These are phyloP conservation scores for Drosophila lutescens DNA, from an alignment of 2,888 invertebrate species.

Conservation along the genomic window DNA sequence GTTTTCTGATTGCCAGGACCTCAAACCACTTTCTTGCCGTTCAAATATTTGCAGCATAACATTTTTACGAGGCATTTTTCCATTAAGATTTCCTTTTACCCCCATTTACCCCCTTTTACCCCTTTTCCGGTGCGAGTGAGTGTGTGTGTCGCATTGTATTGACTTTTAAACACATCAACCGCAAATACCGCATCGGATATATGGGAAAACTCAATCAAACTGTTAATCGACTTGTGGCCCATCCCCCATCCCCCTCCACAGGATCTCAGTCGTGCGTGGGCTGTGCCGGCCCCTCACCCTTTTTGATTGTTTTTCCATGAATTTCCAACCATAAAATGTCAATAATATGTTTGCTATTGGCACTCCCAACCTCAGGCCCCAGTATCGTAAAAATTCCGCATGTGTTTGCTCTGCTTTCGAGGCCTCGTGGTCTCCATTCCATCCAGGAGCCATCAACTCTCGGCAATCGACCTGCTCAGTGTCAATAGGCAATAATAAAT, in stretches of 20 bases:
- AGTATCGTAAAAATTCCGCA: slow-evolving; percentile 17
- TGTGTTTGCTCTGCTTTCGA: slow-evolving; percentile 34
- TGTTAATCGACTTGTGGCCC: slow-evolving; percentile 68
- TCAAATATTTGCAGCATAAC: slow-evolving; percentile 48
- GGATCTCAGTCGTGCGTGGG: slow-evolving; percentile 35
- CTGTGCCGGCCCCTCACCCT: slow-evolving; percentile 43
- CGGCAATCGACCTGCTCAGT: slow-evolving; percentile 50
- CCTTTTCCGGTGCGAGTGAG: slow-evolving; percentile 4
- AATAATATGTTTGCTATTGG: slow-evolving; percentile 71
- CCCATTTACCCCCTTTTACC: slow-evolving; percentile 1
- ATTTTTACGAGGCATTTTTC: slow-evolving; percentile 64
- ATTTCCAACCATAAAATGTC: slow-evolving; percentile 73
- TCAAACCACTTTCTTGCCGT: slow-evolving; percentile 18
- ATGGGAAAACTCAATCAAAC: slow-evolving; percentile 72
- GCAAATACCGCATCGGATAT: slow-evolving; percentile 66
- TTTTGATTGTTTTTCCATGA: slow-evolving; percentile 67
- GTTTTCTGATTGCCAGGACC: slow-evolving; percentile 28
- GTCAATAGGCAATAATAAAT: slow-evolving; percentile 66
- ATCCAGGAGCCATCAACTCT: slow-evolving; percentile 23
- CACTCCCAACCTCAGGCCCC: slow-evolving; percentile 7
- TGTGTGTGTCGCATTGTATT: slow-evolving; percentile 51
- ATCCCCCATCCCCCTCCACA: neutral
- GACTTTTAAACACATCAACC: slow-evolving; percentile 68
- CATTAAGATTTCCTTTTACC: slow-evolving; percentile 46
- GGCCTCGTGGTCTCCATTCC: slow-evolving; percentile 14